Evolutionary conservation across 2,888 invertebrate species (phyloP).

Genomic region (Temnothorax rugatulus): DNA sequence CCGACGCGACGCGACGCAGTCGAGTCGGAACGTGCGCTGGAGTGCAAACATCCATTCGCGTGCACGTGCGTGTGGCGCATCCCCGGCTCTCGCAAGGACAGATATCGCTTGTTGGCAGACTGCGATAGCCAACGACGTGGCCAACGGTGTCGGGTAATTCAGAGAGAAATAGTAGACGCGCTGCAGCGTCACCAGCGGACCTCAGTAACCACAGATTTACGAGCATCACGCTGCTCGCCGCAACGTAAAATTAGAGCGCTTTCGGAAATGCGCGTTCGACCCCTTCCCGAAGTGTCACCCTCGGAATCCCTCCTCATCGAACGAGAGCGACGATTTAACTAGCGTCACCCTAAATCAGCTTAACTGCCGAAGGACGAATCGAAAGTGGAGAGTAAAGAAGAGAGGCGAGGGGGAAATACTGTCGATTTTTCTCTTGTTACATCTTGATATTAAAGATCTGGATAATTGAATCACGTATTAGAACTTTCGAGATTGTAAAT

Average conservation of each 20-base stretch:
- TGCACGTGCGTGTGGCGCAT: slow-evolving; percentile 18
- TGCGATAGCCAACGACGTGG: slow-evolving; percentile 43
- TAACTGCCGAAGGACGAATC: background rate
- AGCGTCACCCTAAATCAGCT: slow-evolving; percentile 13
- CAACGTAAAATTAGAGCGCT: slow-evolving; percentile 69
- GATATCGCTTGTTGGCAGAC: slow-evolving; percentile 46
- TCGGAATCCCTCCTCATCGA: slow-evolving; percentile 31
- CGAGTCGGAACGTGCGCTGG: background rate
- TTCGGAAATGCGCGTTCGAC: slow-evolving; percentile 55
- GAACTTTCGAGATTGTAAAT: background rate
- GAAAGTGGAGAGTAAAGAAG: background rate
- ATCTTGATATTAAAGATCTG: background rate
- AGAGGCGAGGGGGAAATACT: background rate
- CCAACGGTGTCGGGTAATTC: slow-evolving; percentile 31
- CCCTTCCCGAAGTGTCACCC: slow-evolving; percentile 24
- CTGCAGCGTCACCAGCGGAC: slow-evolving; percentile 63
- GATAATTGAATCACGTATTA: background rate
- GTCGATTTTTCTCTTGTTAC: background rate
- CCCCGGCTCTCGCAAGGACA: slow-evolving; percentile 34
- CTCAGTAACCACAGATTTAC: slow-evolving; percentile 70
- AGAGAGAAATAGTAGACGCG: slow-evolving; percentile 64
- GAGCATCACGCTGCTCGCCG: slow-evolving; percentile 53
- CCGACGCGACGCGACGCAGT: background rate
- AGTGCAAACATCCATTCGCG: slow-evolving; percentile 9
- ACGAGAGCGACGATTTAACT: slow-evolving; percentile 35